phyloP scores from a whole-genome alignment of 1,140 invertebrate species.

The Ridgeia piscesae region DNA sequence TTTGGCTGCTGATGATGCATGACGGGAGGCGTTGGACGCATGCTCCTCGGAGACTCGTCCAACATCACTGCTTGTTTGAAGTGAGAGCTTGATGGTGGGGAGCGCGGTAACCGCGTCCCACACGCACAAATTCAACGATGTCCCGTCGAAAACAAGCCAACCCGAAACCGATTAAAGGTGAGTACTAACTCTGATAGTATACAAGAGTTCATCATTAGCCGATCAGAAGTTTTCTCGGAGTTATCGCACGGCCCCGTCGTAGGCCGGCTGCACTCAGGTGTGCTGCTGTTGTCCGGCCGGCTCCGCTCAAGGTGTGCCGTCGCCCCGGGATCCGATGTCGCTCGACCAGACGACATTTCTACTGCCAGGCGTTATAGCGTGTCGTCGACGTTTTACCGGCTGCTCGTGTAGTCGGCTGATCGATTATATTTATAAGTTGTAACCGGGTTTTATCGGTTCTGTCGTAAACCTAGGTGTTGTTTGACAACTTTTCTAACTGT shows the following conservation, averaged over 20 bases:
- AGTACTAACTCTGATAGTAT: background rate
- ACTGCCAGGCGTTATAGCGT: background rate
- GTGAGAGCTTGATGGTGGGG: background rate
- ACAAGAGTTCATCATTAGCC: background rate
- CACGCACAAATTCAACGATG: background rate
- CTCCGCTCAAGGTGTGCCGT: background rate
- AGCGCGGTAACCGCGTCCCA: background rate
- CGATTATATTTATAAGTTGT: background rate
- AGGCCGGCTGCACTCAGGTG: background rate
- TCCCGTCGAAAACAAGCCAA: background rate
- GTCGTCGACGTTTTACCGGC: background rate
- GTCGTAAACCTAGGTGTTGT: background rate
- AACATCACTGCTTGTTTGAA: slow-evolving; percentile 5
- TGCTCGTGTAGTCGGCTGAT: background rate
- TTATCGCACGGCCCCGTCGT: background rate
- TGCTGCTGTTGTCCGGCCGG: background rate
- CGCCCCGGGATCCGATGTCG: background rate
- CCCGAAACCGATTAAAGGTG: background rate
- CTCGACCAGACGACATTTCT: background rate
- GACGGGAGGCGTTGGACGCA: slow-evolving; percentile 2
- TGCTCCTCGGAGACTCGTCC: background rate
- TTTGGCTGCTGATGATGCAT: slow-evolving; percentile 4
- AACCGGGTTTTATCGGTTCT: background rate
- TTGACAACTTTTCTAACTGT: background rate
- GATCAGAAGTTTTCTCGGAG: background rate